A percentile compares a stretch with the other conserved stretches of the same genome.
These are phyloP conservation scores for Gymnoscopelus microlampas DNA, from an alignment of 2,797 vertebrate genomes.

Conservation along the genomic window DNA sequence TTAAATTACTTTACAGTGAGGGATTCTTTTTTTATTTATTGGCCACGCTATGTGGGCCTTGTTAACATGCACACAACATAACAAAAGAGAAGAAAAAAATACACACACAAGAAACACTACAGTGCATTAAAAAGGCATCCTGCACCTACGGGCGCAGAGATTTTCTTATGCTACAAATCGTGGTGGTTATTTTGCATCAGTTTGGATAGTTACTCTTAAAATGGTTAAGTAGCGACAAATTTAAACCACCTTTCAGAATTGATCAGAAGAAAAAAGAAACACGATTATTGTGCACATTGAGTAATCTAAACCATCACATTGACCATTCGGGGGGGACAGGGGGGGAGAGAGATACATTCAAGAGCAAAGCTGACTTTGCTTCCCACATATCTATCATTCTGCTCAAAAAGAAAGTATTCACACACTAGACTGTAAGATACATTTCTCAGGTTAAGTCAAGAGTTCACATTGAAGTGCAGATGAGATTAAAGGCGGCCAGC, in stretches of 20 bases:
- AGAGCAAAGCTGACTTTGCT: slow-evolving; percentile 43
- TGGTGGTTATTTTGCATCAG: slow-evolving; percentile 8
- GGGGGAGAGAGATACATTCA: slow-evolving; percentile 68
- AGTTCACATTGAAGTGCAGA: slow-evolving; percentile 53
- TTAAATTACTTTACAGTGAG: slow-evolving; percentile 52
- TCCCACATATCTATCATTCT: slow-evolving; percentile 39
- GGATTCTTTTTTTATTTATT: slow-evolving; percentile 29
- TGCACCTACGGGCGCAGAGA: slow-evolving; percentile 66
- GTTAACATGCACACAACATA: slow-evolving; percentile 73
- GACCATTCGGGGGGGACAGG: slow-evolving; percentile 39
- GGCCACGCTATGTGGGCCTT: slow-evolving; percentile 47
- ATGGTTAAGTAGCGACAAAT: slow-evolving; percentile 40
- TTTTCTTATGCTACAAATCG: slow-evolving; percentile 51
- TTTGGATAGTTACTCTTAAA: slow-evolving; percentile 39
- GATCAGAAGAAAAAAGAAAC: slow-evolving; percentile 34
- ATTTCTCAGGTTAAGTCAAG: slow-evolving; percentile 42
- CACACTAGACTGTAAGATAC: slow-evolving; percentile 49
- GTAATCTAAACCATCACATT: slow-evolving; percentile 41
- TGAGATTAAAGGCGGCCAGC: slow-evolving; percentile 54
- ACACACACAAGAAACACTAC: slow-evolving; percentile 54
- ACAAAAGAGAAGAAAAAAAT: slow-evolving; percentile 30
- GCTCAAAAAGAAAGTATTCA: slow-evolving; percentile 44
- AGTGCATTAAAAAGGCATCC: slow-evolving; percentile 75
- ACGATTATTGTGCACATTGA: slow-evolving; percentile 31
- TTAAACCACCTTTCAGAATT: slow-evolving; percentile 21